These are phyloP conservation scores for Cyclura pinguis DNA, from an alignment of 2,797 vertebrate species.

Conservation along the genomic window DNA sequence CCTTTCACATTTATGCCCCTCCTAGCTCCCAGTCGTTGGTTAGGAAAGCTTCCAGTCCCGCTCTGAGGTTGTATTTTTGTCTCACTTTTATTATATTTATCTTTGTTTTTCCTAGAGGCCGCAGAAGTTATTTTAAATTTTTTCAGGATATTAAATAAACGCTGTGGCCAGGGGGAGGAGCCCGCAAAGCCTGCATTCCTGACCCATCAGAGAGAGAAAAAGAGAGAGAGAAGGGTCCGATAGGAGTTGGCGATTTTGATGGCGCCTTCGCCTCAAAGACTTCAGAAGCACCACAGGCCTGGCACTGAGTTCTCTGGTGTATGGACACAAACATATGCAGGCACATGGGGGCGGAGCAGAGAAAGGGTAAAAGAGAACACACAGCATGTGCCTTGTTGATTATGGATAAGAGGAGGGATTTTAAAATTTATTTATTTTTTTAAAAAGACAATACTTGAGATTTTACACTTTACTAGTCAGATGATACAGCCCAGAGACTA, in stretches of 20 bases:
- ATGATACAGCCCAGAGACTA: neutral
- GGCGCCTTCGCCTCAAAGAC: constrained; percentile 92
- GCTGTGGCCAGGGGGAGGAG: constrained; percentile 80
- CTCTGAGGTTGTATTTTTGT: constrained; percentile 22
- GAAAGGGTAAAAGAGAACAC: neutral
- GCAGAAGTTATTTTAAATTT: constrained; percentile 86
- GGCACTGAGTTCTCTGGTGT: constrained; percentile 85
- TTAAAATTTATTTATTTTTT: too few species aligned
- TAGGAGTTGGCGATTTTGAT: constrained; percentile 82
- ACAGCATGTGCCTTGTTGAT: neutral
- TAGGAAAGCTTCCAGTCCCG: constrained; percentile 26
- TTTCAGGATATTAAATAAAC: constrained; percentile 92
- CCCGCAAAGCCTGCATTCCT: constrained; percentile 83
- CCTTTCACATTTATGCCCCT: neutral
- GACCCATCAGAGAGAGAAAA: constrained; percentile 79
- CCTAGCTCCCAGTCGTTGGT: neutral
- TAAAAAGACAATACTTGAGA: neutral
- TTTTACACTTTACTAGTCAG: neutral
- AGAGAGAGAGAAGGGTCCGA: constrained; percentile 76
- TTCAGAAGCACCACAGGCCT: constrained; percentile 92
- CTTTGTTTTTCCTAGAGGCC: constrained; percentile 73
- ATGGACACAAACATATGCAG: constrained; percentile 45
- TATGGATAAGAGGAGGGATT: neutral
- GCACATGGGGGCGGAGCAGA: neutral
- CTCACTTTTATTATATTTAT: constrained; percentile 63